Percentiles rank a stretch among this genome's conserved stretches.
Conservation (phyloP, 2,113 vertebrate species). For the Percopsis transmontana region DNA sequence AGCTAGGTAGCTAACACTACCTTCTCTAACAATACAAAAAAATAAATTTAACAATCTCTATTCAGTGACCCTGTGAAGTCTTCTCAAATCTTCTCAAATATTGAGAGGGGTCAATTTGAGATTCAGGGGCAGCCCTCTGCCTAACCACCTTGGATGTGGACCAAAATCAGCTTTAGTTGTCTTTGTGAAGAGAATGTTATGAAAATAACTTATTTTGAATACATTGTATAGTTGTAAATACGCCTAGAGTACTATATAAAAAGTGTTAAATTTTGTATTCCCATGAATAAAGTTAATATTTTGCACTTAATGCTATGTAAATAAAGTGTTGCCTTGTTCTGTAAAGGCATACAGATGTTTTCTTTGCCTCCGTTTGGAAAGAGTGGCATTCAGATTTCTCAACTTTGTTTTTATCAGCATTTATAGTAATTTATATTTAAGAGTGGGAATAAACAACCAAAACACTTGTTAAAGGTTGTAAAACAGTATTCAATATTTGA, state of each 20-base stretch:
- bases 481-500: too few species aligned
- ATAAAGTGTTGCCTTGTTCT: constrained; percentile 69
- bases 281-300: constrained; percentile 97
- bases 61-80: not conserved
- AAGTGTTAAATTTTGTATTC: constrained; percentile 79
- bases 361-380: not conserved
- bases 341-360: constrained; percentile 39
- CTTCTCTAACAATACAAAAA: too few species aligned
- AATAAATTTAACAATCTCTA: not conserved
- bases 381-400: not conserved
- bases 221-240: constrained; percentile 98
- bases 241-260: constrained; percentile 91
- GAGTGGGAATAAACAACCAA: too few species aligned
- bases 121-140: constrained; percentile 49
- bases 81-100: constrained; percentile 60
- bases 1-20: too few species aligned
- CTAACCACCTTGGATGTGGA: constrained; percentile 66
- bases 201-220: constrained; percentile 97
- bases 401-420: not conserved
- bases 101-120: constrained; percentile 45
- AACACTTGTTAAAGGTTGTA: too few species aligned
- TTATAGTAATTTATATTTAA: too few species aligned
- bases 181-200: constrained; percentile 81
- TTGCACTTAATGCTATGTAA: constrained; percentile 85
- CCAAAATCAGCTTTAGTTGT: constrained; percentile 78